These are phyloP conservation scores for Poeciliopsis infans DNA, from an alignment of 2,797 vertebrate genomes.

Conservation along the genomic window DNA sequence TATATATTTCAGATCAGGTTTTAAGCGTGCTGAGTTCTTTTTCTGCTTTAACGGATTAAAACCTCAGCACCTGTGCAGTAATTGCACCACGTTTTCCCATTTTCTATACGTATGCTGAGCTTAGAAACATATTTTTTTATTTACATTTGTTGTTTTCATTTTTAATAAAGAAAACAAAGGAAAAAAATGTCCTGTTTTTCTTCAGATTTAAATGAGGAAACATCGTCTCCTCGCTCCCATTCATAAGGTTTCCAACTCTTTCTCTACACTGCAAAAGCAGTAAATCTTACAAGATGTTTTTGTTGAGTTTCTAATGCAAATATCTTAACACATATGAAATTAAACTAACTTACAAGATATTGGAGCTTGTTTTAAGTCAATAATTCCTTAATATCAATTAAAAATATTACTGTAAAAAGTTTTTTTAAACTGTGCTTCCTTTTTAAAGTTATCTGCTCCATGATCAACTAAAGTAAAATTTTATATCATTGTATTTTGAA, in stretches of 20 bases:
- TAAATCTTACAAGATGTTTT: no score
- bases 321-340: no score
- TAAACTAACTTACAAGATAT: no score
- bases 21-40: constrained; percentile 61
- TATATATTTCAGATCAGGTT: constrained; percentile 62
- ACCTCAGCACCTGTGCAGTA: constrained; percentile 65
- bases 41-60: constrained; percentile 52
- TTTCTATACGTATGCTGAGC: constrained; percentile 67
- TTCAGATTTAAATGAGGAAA: constrained; percentile 42
- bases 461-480: no score
- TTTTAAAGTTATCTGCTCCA: background rate
- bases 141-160: constrained; percentile 71
- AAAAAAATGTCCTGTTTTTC: constrained; percentile 34
- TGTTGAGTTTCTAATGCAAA: no score
- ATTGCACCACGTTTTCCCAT: constrained; percentile 61
- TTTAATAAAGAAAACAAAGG: constrained; percentile 66
- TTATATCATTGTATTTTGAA: no score
- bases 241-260: background rate
- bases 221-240: background rate
- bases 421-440: background rate
- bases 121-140: constrained; percentile 76
- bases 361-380: no score
- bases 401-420: background rate
- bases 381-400: no score
- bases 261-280: background rate